phyloP scores from a whole-genome alignment of 1,140 invertebrate genomes.

The Microplitis mediator region DNA sequence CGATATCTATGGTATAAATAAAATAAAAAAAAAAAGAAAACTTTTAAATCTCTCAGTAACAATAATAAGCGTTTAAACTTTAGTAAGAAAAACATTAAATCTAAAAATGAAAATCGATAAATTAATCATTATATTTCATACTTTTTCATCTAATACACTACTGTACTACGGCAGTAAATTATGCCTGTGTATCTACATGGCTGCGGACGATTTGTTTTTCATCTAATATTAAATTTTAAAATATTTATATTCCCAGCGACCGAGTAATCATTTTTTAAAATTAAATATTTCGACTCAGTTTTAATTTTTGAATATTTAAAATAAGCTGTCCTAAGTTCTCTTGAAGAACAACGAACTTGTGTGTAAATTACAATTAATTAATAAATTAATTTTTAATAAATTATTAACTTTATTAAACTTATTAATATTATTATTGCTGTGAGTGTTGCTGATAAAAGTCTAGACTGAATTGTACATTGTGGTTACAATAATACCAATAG shows the following conservation, averaged over 20 bases:
- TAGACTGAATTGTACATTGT: constrained; percentile 27
- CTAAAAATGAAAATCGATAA: too few relatives aligned
- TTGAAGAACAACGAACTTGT: not conserved
- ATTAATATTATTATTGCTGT: not conserved
- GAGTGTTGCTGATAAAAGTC: constrained; percentile 14
- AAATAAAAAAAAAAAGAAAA: not conserved
- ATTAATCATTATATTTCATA: constrained; percentile 4
- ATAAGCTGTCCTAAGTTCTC: too few relatives aligned
- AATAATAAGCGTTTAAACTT: too few relatives aligned
- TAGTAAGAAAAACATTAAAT: not conserved
- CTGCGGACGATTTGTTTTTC: too few relatives aligned
- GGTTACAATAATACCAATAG: constrained; percentile 6
- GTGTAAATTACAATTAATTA: not conserved
- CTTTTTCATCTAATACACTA: not conserved
- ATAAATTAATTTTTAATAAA: not conserved
- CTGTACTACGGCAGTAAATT: too few relatives aligned
- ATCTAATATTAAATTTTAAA: too few relatives aligned
- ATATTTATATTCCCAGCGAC: too few relatives aligned
- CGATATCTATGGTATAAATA: constrained; percentile 86
- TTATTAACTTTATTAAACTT: too few relatives aligned
- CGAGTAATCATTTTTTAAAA: too few relatives aligned
- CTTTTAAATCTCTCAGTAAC: not conserved
- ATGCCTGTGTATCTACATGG: too few relatives aligned
- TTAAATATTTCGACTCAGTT: not conserved
- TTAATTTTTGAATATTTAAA: too few relatives aligned